phyloP scores from a whole-genome alignment of 2,113 vertebrate genomes.

The Piprites chloris region DNA sequence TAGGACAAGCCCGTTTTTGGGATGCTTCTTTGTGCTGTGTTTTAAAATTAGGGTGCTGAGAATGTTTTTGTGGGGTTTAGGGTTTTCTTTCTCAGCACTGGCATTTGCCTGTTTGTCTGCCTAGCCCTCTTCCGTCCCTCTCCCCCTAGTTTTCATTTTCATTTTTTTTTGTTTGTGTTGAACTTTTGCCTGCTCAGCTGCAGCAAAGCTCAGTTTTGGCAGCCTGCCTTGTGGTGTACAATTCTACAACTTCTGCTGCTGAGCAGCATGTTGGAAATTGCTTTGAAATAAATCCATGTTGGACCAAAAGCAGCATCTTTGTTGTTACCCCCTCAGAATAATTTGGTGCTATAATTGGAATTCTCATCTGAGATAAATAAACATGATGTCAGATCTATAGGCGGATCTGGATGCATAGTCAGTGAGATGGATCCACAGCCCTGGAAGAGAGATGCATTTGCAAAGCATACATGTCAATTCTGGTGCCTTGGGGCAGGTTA shows the following conservation, averaged over 20 bases:
- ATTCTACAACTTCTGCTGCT: constrained; percentile 51
- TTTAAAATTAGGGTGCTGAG: not conserved
- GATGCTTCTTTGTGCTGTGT: not conserved
- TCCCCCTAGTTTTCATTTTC: constrained; percentile 33
- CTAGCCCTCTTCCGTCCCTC: not conserved
- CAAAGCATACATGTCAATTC: not conserved
- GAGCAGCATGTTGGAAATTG: constrained; percentile 23
- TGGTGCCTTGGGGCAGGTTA: not conserved
- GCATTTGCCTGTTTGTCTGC: not conserved
- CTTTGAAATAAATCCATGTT: constrained; percentile 57
- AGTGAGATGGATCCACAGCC: not conserved
- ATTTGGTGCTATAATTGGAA: constrained; percentile 55
- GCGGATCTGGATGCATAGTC: not conserved
- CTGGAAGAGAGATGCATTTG: not conserved
- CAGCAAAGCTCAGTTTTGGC: constrained; percentile 42
- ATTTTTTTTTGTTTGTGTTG: constrained; percentile 61
- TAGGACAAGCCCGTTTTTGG: not conserved
- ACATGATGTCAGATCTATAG: constrained; percentile 1
- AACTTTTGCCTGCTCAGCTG: constrained; percentile 56
- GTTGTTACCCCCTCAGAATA: constrained; percentile 52
- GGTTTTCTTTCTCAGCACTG: not conserved
- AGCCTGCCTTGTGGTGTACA: constrained; percentile 41
- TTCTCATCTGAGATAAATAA: constrained; percentile 42
- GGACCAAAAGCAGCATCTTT: constrained; percentile 48
- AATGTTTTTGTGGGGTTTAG: not conserved